Evolutionary conservation across 2,888 invertebrate species (phyloP), one percentile per base, ranked within the genome.

Genomic region (Volucella inflata): DNA sequence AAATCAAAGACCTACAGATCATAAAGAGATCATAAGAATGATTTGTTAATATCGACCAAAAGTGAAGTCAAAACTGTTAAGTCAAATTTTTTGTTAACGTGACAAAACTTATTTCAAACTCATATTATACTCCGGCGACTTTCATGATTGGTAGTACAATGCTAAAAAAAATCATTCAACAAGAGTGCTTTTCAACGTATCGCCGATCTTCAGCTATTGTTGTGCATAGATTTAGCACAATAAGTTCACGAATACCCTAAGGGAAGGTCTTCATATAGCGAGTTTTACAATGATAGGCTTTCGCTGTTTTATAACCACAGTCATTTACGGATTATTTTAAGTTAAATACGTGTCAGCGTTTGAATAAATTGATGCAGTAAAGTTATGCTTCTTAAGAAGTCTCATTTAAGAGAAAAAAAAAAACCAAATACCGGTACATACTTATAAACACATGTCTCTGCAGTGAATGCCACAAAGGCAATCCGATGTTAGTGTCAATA

Each of bases 211-310:
- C 36, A 71, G 64, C 57, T 51, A 77, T 70, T 48, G 62, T 40
- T 55, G 62, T 46, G 55, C 55, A 17, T 12, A 50, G 62, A 65
- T 64, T 71, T 64, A 78, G 59, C 71, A 14, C 65, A 78, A 38
- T 59, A 65, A 78, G 65, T 21, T 16, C 70, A 55, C 64, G 64
- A 70, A 71, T 71, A 55, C 78, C 78, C 53, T 78, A 65, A 57
- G 71, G 62, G 78, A 64, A 59, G 78, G 64, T 78, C 78, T 71
- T 51, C 10, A 3, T 44, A 64, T 57, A 50, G 36, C 11, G 21
- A 40, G 59, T 57, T 30, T 36, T 48, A 44, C 10, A n/a, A 42
- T 44, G 42, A 67, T 55, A 30, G 3, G 11, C 59, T 65, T 36
- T 59, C 62, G 55, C 30, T 57, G 9, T 57, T 16, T 38, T 30